Base-by-base conservation (phyloP, 2,888 invertebrate species). In the Campopleginae sp. region DNA sequence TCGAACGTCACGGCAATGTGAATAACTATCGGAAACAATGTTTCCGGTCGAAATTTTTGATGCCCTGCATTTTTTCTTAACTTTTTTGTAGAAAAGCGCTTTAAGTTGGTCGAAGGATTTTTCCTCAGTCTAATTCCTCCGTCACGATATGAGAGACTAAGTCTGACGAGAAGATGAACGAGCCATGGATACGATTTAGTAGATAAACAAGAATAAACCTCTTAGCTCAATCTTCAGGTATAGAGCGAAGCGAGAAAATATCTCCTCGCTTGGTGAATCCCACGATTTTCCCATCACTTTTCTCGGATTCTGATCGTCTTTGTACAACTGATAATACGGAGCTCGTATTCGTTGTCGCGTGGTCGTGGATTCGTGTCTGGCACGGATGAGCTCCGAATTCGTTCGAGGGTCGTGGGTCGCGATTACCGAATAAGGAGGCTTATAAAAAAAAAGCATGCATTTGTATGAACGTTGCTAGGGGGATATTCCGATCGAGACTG, bases 331-430 rank as follows among this genome's bases (percentile, higher is more conserved):
- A 65, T 80, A 80, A 71, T 66, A 72, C 46, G 63, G 23, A 44
- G 23, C 54, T 58, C 58, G 23, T 58, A 51, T 19, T 46, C 66
- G 38, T 66, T n/a, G 74, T 80, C 77, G 66, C 71, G 58, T 78
- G 44, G 38, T 58, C 80, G 80, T 66, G 33, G 46, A 80, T 84
- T 80, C 74, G 61, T 78, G 84, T 66, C 76, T 84, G 71, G 38
- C 33, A 75, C 74, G 48, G 70, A 70, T 83, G 70, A 83, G 79
- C 83, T 68, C 46, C 58, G 68, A 79, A 46, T 71, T 71, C 70
- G 76, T 76, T 51, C 51, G 61, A 75, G 82, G 75, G 65, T 63
- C 44, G 48, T 17, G 19, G 42, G 31, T 38, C 17, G 38, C 17
- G 27, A 79, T 78, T 61, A 65, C 12, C 68, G 66, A 58, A 78